Evolutionary conservation across 2,888 invertebrate genomes (phyloP).

Genomic region (Monoplex corrugatus): DNA sequence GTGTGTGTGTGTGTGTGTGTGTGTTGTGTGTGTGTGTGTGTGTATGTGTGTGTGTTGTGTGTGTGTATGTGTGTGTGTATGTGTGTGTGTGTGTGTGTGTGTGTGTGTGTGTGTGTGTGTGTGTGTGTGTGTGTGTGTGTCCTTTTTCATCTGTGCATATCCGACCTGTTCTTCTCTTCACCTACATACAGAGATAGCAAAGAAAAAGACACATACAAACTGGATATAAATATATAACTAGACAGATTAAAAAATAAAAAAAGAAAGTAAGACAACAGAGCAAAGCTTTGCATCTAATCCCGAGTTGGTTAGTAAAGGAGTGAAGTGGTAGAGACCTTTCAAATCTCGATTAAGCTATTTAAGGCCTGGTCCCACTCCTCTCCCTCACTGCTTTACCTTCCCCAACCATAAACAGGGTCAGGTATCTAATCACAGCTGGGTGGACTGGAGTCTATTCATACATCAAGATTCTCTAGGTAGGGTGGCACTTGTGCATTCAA

Average conservation of each 20-base stretch:
- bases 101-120: conserved; percentile 1
- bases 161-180: conserved; percentile 12
- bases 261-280: neutral
- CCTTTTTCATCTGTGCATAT: neutral
- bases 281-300: too few species aligned
- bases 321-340: too few species aligned
- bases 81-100: conserved; percentile 4
- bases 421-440: too few species aligned
- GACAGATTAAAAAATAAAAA: neutral
- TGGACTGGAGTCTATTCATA: too few species aligned
- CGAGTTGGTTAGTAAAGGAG: too few species aligned
- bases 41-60: conserved; percentile 9
- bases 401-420: too few species aligned
- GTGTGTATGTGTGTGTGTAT: neutral
- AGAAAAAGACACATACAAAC: too few species aligned
- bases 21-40: neutral
- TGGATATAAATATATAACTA: neutral
- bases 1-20: neutral
- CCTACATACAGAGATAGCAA: neutral
- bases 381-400: too few species aligned
- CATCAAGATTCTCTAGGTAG: too few species aligned
- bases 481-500: too few species aligned
- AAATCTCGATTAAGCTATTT: too few species aligned
- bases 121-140: neutral
- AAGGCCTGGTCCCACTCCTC: too few species aligned